Evolutionary conservation across 2,888 invertebrate genomes (phyloP).

Genomic region (Tortricodes alternella): DNA sequence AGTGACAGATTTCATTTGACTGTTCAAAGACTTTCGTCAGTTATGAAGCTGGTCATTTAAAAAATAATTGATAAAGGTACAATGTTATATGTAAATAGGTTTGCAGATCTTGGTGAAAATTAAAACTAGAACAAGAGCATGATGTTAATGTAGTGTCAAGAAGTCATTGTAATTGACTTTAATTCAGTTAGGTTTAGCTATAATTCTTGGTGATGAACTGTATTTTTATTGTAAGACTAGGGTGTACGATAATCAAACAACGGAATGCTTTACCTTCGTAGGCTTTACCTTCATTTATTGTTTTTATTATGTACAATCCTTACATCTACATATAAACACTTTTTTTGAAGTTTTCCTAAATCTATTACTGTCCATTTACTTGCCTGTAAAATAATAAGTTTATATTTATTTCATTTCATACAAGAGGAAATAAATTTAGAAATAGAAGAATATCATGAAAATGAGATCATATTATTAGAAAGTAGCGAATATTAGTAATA

Average conservation of each 20-base stretch:
- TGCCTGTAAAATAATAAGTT: slow-evolving; percentile 46
- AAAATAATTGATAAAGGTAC: no score
- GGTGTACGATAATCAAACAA: slow-evolving; percentile 4
- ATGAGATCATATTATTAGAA: slow-evolving; percentile 48
- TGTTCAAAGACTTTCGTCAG: no score
- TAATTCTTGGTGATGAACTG: neutral
- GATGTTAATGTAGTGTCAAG: no score
- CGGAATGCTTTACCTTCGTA: slow-evolving; percentile 10
- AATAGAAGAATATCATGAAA: slow-evolving; percentile 41
- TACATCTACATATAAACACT: slow-evolving; percentile 57
- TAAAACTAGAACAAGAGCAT: no score
- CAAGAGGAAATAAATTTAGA: slow-evolving; percentile 41
- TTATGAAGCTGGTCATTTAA: no score
- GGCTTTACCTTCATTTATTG: slow-evolving; percentile 54
- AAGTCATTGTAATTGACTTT: no score
- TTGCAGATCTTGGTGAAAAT: no score
- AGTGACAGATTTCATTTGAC: no score
- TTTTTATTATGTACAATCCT: slow-evolving; percentile 70
- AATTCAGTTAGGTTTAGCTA: no score
- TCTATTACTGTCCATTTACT: slow-evolving; percentile 72
- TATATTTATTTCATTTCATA: slow-evolving; percentile 44
- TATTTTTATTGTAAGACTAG: neutral
- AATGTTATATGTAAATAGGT: no score
- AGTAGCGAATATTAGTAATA: slow-evolving; percentile 34
- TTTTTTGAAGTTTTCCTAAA: slow-evolving; percentile 64